Evolutionary conservation across 1,140 invertebrate species (phyloP).

Genomic region (Euglossa dilemma): DNA sequence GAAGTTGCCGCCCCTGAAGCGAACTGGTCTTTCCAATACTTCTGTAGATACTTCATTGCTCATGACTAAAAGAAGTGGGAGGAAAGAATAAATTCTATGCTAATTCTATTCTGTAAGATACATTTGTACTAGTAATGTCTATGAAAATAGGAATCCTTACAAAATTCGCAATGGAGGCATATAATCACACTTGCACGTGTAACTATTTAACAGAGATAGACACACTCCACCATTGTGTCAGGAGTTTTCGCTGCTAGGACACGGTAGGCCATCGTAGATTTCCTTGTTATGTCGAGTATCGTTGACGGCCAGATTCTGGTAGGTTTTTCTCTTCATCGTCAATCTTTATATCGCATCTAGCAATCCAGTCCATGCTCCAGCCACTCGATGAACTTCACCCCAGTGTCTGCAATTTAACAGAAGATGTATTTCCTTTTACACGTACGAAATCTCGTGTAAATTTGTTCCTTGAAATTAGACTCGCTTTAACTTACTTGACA

Average conservation of each 20-base stretch:
- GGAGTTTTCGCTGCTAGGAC: slow-evolving; percentile 85
- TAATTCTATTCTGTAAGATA: background rate
- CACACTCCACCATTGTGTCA: slow-evolving; percentile 91
- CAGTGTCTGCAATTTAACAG: slow-evolving; percentile 83
- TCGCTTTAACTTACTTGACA: slow-evolving; percentile 85
- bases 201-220: slow-evolving; percentile 88
- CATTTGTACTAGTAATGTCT: too few relatives aligned
- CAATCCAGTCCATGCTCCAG: slow-evolving; percentile 89
- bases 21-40: slow-evolving; percentile 83
- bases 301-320: slow-evolving; percentile 83
- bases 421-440: background rate
- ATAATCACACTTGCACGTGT: slow-evolving; percentile 90
- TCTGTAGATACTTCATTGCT: slow-evolving; percentile 80
- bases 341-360: slow-evolving; percentile 93
- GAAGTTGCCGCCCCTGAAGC: slow-evolving; percentile 86
- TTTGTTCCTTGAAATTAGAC: too few relatives aligned
- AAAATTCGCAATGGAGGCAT: slow-evolving; percentile 88
- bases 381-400: slow-evolving; percentile 88
- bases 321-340: slow-evolving; percentile 89
- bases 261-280: slow-evolving; percentile 88
- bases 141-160: slow-evolving; percentile 81
- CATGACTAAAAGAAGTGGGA: slow-evolving; percentile 71
- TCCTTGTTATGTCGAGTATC: slow-evolving; percentile 82
- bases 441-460: slow-evolving; percentile 26
- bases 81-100: slow-evolving; percentile 4